Conservation (phyloP, 2,888 invertebrate genomes). For the Cheiracanthium punctorium region DNA sequence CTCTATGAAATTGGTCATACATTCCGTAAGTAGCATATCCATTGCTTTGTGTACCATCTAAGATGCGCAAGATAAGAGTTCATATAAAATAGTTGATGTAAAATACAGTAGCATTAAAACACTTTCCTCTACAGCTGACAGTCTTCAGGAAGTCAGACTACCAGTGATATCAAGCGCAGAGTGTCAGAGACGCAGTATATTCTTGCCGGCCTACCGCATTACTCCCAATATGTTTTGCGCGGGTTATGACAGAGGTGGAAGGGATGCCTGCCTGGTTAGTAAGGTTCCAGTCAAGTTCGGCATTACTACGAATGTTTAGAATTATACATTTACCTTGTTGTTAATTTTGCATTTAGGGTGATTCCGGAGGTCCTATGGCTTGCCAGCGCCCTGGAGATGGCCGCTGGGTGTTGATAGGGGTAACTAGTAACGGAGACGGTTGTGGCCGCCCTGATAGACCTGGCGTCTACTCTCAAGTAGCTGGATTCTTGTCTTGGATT, state of each 20-base stretch:
- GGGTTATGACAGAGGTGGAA: slow-evolving; percentile 85
- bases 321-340: background rate
- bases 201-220: slow-evolving; percentile 85
- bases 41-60: too few relatives aligned
- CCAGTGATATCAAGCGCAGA: slow-evolving; percentile 87
- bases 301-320: too few relatives aligned
- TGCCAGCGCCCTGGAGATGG: slow-evolving; percentile 80
- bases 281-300: too few relatives aligned
- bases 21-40: slow-evolving; percentile 81
- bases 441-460: slow-evolving; percentile 87
- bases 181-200: slow-evolving; percentile 84
- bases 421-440: slow-evolving; percentile 88
- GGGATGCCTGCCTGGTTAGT: slow-evolving; percentile 85
- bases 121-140: slow-evolving; percentile 81
- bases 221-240: slow-evolving; percentile 90
- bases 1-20: slow-evolving; percentile 86
- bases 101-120: background rate
- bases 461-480: slow-evolving; percentile 87
- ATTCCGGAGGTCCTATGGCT: slow-evolving; percentile 87
- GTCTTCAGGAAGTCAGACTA: slow-evolving; percentile 87
- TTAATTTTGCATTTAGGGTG: slow-evolving; percentile 75
- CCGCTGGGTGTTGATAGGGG: slow-evolving; percentile 79
- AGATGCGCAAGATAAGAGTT: too few relatives aligned
- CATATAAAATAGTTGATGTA: background rate
- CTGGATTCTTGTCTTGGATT: slow-evolving; percentile 85